Evolutionary conservation across 2,113 vertebrate genomes (phyloP).

Genomic region (Abramis brama): DNA sequence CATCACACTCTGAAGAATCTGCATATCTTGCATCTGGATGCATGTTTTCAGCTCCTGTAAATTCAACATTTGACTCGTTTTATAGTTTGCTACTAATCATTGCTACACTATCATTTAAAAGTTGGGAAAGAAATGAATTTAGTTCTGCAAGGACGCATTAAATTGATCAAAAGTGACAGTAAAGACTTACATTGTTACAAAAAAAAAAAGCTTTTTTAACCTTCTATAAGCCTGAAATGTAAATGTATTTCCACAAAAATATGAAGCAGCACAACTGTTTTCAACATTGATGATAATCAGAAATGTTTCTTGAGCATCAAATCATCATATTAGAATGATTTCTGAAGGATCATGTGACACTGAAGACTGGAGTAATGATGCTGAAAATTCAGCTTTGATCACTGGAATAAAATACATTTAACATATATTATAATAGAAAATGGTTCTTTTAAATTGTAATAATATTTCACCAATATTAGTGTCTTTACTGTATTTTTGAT

Average conservation of each 20-base stretch:
- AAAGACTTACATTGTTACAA: neutral
- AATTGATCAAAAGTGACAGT: neutral
- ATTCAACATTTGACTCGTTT: conserved; percentile 16
- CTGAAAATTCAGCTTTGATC: neutral
- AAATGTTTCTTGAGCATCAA: neutral
- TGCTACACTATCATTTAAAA: neutral
- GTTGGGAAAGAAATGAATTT: neutral
- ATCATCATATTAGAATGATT: neutral
- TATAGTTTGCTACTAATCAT: neutral
- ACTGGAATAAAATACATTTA: neutral
- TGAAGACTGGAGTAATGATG: neutral
- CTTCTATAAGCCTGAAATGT: too few relatives aligned
- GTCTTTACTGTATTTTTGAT: too few relatives aligned
- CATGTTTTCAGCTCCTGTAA: conserved; percentile 63
- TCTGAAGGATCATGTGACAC: neutral
- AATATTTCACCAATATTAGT: too few relatives aligned
- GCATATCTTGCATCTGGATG: conserved; percentile 68
- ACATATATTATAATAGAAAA: neutral
- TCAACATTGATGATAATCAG: neutral
- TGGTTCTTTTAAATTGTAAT: too few relatives aligned
- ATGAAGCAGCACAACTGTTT: neutral
- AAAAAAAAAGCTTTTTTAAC: too few relatives aligned
- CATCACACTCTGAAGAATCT: conserved; percentile 66
- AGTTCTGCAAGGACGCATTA: neutral
- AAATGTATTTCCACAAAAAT: neutral